Conservation (phyloP, 1,140 invertebrate species). For the Zeugodacus cucurbitae region DNA sequence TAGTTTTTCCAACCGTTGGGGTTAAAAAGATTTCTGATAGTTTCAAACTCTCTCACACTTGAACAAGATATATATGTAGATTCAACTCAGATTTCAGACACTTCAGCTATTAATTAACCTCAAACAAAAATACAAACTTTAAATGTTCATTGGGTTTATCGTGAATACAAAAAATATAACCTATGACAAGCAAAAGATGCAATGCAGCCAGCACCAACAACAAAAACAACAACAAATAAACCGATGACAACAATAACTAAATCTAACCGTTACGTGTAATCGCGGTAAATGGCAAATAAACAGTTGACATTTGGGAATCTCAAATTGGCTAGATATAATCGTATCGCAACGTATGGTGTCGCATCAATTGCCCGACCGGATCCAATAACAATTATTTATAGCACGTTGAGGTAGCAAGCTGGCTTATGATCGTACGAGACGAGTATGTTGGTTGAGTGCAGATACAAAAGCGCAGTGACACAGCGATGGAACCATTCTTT, state of each 20-base stretch:
- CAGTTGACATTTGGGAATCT: slow-evolving; percentile 37
- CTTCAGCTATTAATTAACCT: too few species aligned
- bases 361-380: neutral
- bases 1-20: too few species aligned
- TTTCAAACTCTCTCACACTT: too few species aligned
- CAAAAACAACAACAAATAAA: neutral
- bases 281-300: slow-evolving; percentile 29
- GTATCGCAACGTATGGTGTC: neutral
- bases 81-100: too few species aligned
- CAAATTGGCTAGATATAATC: neutral
- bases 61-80: too few species aligned
- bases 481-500: neutral
- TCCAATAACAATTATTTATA: neutral
- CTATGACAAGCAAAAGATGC: neutral
- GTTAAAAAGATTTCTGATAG: too few species aligned
- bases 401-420: neutral
- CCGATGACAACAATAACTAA: neutral
- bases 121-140: too few species aligned
- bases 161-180: too few species aligned
- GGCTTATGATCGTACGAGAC: neutral
- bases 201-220: neutral
- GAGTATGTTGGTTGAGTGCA: neutral
- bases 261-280: neutral
- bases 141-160: too few species aligned
- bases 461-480: neutral